phyloP scores from a whole-genome alignment of 1,140 invertebrate genomes.

The Oryctes rhinoceros region DNA sequence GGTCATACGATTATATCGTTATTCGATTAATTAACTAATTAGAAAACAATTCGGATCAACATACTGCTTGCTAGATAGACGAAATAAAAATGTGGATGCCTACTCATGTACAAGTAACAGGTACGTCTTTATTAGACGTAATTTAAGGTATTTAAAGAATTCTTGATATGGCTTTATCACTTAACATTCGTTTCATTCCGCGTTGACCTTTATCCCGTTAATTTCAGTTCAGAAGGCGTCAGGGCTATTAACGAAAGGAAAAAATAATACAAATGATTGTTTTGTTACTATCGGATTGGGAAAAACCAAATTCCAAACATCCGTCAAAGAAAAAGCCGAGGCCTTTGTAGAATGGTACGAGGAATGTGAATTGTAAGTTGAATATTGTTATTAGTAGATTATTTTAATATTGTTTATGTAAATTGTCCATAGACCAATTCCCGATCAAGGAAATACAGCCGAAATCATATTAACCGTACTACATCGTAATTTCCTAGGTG shows the following conservation, averaged over 20 bases:
- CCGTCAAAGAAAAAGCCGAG: slow-evolving; percentile 87
- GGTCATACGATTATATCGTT: not conserved
- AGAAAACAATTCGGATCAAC: not conserved
- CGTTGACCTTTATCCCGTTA: slow-evolving; percentile 50
- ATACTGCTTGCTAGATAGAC: not conserved
- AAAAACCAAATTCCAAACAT: slow-evolving; percentile 96
- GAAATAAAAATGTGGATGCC: slow-evolving; percentile 78
- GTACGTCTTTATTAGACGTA: slow-evolving; percentile 59
- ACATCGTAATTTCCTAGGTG: slow-evolving; percentile 87
- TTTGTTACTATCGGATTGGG: slow-evolving; percentile 94
- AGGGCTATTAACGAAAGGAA: slow-evolving; percentile 81
- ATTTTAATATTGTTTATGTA: slow-evolving; percentile 40
- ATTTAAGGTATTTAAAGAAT: slow-evolving; percentile 37
- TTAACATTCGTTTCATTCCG: slow-evolving; percentile 40
- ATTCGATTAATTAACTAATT: not conserved
- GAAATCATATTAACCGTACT: slow-evolving; percentile 85
- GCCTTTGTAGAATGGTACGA: slow-evolving; percentile 91
- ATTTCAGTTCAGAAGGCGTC: slow-evolving; percentile 75
- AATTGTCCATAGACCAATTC: slow-evolving; percentile 70
- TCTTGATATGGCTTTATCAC: slow-evolving; percentile 7
- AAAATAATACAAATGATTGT: slow-evolving; percentile 92
- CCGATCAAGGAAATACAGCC: slow-evolving; percentile 86
- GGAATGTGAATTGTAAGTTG: slow-evolving; percentile 90
- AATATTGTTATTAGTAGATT: not conserved
- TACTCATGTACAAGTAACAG: slow-evolving; percentile 84